These are phyloP conservation scores for Trissolcus basalis DNA, from an alignment of 1,140 invertebrate species.

Conservation along the genomic window DNA sequence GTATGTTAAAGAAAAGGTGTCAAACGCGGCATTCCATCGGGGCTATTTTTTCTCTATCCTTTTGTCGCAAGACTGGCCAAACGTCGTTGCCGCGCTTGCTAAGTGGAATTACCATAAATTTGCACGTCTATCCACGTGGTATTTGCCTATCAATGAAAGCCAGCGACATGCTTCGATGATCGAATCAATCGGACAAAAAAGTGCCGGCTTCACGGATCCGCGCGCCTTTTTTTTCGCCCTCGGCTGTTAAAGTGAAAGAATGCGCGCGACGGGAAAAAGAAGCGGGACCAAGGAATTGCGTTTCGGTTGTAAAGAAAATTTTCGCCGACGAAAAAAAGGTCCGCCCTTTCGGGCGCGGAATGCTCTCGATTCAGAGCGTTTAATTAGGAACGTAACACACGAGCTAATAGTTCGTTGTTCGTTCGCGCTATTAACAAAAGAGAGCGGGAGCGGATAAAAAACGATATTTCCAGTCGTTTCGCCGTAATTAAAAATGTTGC, in stretches of 20 bases:
- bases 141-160: slow-evolving; percentile 46
- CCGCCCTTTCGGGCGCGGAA: slow-evolving; percentile 47
- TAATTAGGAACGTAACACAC: slow-evolving; percentile 62
- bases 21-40: too few relatives aligned
- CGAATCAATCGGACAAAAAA: slow-evolving; percentile 47
- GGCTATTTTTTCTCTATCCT: too few relatives aligned
- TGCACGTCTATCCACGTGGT: slow-evolving; percentile 40
- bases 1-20: too few relatives aligned
- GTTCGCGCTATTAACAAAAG: slow-evolving; percentile 47
- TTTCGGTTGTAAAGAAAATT: slow-evolving; percentile 47
- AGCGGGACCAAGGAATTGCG: slow-evolving; percentile 26
- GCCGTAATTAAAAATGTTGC: slow-evolving; percentile 70
- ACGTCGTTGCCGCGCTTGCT: slow-evolving; percentile 25
- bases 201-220: slow-evolving; percentile 13
- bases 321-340: slow-evolving; percentile 38
- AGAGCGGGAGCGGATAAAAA: slow-evolving; percentile 43
- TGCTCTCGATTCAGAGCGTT: slow-evolving; percentile 55
- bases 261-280: slow-evolving; percentile 12
- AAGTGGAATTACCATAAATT: slow-evolving; percentile 55
- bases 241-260: slow-evolving; percentile 13
- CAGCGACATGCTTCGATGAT: slow-evolving; percentile 47
- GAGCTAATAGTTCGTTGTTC: slow-evolving; percentile 52
- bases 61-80: slow-evolving; percentile 32
- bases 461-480: slow-evolving; percentile 68
- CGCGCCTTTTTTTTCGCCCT: slow-evolving; percentile 11